Conservation (phyloP, 1,140 invertebrate species). For the Ceratina japonica region DNA sequence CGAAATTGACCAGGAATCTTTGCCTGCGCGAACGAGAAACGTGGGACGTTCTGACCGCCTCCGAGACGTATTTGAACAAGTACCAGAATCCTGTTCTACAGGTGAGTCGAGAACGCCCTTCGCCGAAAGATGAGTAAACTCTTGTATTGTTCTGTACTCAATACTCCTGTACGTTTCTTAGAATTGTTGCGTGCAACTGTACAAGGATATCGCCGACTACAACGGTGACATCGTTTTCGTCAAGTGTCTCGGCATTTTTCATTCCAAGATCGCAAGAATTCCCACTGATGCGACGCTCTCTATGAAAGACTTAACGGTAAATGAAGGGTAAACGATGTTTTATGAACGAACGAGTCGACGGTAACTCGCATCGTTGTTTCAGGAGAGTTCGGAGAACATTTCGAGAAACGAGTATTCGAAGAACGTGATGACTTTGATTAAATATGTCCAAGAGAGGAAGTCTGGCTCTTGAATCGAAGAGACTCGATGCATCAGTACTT, state of each 20-base stretch:
- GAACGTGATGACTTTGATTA: constrained; percentile 49
- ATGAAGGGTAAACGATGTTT: background rate
- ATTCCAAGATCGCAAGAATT: constrained; percentile 54
- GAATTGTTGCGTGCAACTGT: constrained; percentile 71
- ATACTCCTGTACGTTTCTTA: constrained; percentile 50
- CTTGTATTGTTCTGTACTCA: no score
- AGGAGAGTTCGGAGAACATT: constrained; percentile 22
- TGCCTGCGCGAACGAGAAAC: constrained; percentile 78
- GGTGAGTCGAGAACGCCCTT: constrained; percentile 71
- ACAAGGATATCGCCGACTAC: constrained; percentile 69
- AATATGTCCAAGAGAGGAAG: constrained; percentile 43
- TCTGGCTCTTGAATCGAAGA: background rate
- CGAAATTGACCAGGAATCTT: constrained; percentile 77
- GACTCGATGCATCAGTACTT: no score
- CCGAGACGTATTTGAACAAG: constrained; percentile 80
- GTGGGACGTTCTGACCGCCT: constrained; percentile 76
- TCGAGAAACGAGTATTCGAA: constrained; percentile 47
- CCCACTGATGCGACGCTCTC: constrained; percentile 36
- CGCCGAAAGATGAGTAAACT: no score
- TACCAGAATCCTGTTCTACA: constrained; percentile 83
- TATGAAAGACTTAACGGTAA: constrained; percentile 54
- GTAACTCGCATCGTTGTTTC: constrained; percentile 10
- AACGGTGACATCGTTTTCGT: constrained; percentile 75
- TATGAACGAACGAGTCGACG: background rate
- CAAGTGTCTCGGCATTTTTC: constrained; percentile 74